Evolutionary conservation across 37 sponge, comb jelly and placozoan species (phyloP), one percentile per base, ranked within the genome.

Genomic region (Aphrocallistes beatrix): DNA sequence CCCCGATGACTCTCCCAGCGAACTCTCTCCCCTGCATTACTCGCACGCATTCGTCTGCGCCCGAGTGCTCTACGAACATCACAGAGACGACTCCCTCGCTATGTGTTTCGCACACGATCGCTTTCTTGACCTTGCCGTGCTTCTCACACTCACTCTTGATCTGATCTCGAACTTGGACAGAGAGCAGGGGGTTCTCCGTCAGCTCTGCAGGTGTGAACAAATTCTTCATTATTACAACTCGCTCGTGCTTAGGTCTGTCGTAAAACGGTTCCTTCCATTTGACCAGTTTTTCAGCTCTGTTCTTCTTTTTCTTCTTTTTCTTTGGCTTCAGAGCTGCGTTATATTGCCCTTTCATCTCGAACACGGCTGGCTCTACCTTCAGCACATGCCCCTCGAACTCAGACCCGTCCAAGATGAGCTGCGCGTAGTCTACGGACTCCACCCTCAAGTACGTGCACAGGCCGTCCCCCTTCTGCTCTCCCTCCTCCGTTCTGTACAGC

Each of bases 381-480:
- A 60, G 75, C 34, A 25, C n/a, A 30, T 60, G 75, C 21, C 75
- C 75, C 25, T 60, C 75, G 1, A 60, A 25, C 8, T 60, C 75
- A 13, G 10, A 60, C 8, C 75, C 75, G 34, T 60, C 75, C 21
- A 60, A 13, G 25, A 60, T 60, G 8, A 60, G 75, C 75, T 60
- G 28, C 3, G 75, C 75, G 34, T 60, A 60, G 34, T 19, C 28
- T 30, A 51, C 50, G n/a, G 75, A 60, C 25, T 60, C 37, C 32
- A 92, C 95, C 92, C 93, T 98, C 0, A 95, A 84, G 87, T 94
- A 98, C 60, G 94, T 93, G 82, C 95, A 95, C 36, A 88, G 85
- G 0, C 92, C 99, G 82, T 98, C 99, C 85, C 99, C 99, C 82
- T 98, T 98, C 39, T 92, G 39, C 47, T 93, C 82, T 36, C 95